Evolutionary conservation across 2,113 vertebrate species (phyloP).

Genomic region (Odontesthes bonariensis): DNA sequence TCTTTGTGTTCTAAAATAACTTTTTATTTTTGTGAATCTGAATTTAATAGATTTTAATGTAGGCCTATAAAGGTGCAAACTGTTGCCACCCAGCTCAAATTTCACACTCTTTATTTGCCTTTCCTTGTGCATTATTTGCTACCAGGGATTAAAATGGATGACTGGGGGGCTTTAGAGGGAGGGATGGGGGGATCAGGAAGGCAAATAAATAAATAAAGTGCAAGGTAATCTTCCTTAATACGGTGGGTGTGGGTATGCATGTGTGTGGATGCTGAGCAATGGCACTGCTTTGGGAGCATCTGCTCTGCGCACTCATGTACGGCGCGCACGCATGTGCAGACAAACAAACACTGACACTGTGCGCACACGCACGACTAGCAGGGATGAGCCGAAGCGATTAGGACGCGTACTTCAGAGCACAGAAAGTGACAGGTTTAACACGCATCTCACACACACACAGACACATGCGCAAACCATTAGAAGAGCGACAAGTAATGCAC

Average conservation of each 20-base stretch:
- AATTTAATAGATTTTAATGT: constrained; percentile 26
- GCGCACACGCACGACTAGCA: constrained; percentile 56
- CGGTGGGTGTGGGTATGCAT: constrained; percentile 14
- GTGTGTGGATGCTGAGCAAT: constrained; percentile 74
- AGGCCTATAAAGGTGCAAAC: constrained; percentile 12
- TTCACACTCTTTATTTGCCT: constrained; percentile 27
- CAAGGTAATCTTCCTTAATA: constrained; percentile 72
- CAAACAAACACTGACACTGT: constrained; percentile 49
- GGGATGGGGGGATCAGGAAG: constrained; percentile 48
- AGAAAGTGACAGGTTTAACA: constrained; percentile 65
- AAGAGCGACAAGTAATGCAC: constrained; percentile 40
- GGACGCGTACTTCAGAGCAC: constrained; percentile 75
- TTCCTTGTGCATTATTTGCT: constrained; percentile 40
- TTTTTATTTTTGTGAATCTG: background rate
- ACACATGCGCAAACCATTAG: background rate
- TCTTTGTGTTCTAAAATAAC: background rate
- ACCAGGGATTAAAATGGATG: constrained; percentile 75
- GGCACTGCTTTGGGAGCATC: constrained; percentile 77
- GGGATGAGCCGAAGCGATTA: constrained; percentile 82
- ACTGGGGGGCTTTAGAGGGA: constrained; percentile 29
- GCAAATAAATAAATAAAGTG: constrained; percentile 79
- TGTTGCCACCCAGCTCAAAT: constrained; percentile 22
- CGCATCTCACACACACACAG: constrained; percentile 40
- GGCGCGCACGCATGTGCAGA: constrained; percentile 49
- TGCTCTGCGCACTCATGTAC: constrained; percentile 62